Evolutionary conservation across 2,888 invertebrate genomes (phyloP).

Genomic region (Brenthis hecate): DNA sequence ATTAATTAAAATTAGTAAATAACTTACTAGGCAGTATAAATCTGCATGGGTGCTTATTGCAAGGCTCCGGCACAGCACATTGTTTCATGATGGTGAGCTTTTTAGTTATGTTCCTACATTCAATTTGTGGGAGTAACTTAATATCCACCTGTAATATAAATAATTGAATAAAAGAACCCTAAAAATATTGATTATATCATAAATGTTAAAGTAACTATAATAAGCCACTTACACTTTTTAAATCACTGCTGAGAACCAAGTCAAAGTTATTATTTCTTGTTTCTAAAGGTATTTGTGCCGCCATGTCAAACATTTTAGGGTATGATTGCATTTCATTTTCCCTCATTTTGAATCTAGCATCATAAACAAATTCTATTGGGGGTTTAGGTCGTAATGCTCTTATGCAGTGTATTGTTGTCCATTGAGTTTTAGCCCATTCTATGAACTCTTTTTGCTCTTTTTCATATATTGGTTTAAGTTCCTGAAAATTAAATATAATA

Average conservation of each 20-base stretch:
- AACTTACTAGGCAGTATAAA: conserved; percentile 67
- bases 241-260: conserved; percentile 48
- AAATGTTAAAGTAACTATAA: not conserved
- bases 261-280: conserved; percentile 45
- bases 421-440: conserved; percentile 65
- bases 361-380: conserved; percentile 58
- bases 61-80: conserved; percentile 57
- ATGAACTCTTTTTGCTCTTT: conserved; percentile 65
- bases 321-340: conserved; percentile 50
- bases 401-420: conserved; percentile 58
- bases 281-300: conserved; percentile 63
- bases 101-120: conserved; percentile 44
- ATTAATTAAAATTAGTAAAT: not conserved
- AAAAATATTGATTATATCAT: conserved; percentile 14
- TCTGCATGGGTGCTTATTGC: conserved; percentile 63
- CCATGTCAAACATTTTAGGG: conserved; percentile 57
- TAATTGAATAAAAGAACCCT: too few relatives aligned
- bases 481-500: conserved; percentile 45
- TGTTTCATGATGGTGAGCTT: conserved; percentile 49
- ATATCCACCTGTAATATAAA: conserved; percentile 53
- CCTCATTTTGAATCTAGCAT: conserved; percentile 60
- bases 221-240: conserved; percentile 57
- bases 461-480: conserved; percentile 53
- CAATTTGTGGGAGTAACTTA: conserved; percentile 53
- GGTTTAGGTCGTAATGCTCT: conserved; percentile 64